Base-by-base conservation (phyloP, 2,797 vertebrate genomes). In the Hybognathus amarus region DNA sequence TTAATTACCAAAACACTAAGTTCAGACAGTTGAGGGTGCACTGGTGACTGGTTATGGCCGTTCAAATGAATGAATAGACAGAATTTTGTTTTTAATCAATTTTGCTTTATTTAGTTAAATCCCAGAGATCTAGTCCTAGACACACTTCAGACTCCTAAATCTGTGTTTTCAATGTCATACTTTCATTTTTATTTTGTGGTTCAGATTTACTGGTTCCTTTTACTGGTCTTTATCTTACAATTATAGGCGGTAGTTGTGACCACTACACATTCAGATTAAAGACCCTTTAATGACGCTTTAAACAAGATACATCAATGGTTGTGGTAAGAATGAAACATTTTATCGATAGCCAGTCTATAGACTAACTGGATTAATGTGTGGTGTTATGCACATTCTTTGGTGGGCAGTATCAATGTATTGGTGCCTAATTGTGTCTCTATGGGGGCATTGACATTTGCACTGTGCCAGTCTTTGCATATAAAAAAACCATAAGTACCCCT, bases 21-120 rank as follows among this genome's bases (percentile, higher is more conserved):
- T 15, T 38, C 0, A 33, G 47, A 11, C 2, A 2, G 6, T 17
- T 38, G 20, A 54, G 9, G 50, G 2, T 17, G 18, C 4, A 5
- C n/a, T 56, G 17, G 66, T 63, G 7, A 59, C 4, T 6, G 20
- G 5, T 22, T 12, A 4, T 74, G 40, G 24, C 11, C 2, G 30
- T 1, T 8, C n/a, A 50, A 59, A 52, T 13, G 40, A 77, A 64
- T 64, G 20, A 6, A 1, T 4, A 84, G 42, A 80, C 66, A 3
- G 5, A 1, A 1, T 12, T 17, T 7, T 2, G 0, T 0, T 8
- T 45, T 92, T 82, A 69, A 82, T 90, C 45, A 91, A 15, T 71
- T 93, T 87, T 78, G 67, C 82, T 94, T 95, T 94, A 94, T 94
- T 95, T 87, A 89, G 90, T 94, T 90, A 92, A 91, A 90, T 91